phyloP scores from a whole-genome alignment of 2,888 invertebrate genomes.

The Ophion costatus region DNA sequence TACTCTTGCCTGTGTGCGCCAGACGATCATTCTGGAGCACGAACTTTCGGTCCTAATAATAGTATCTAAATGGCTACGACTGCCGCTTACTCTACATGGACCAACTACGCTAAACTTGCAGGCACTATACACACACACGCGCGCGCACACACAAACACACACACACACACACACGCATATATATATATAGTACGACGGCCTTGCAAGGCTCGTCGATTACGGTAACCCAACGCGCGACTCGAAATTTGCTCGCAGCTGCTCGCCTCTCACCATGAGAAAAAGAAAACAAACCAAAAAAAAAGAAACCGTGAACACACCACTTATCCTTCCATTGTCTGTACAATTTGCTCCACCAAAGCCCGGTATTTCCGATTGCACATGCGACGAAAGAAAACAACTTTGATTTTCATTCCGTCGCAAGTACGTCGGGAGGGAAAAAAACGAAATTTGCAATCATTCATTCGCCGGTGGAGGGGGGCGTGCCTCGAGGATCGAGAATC shows the following conservation, averaged over 20 bases:
- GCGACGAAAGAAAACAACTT: too few relatives aligned
- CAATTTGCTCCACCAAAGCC: not conserved
- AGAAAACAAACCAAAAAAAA: not conserved
- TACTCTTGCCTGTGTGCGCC: slow-evolving; percentile 27
- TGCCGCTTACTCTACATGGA: slow-evolving; percentile 34
- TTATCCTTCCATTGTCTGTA: not conserved
- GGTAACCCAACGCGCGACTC: slow-evolving; percentile 43
- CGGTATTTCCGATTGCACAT: too few relatives aligned
- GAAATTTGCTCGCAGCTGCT: not conserved
- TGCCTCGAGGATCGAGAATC: not conserved
- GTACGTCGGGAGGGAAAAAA: too few relatives aligned
- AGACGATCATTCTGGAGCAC: slow-evolving; percentile 64
- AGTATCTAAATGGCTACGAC: slow-evolving; percentile 43
- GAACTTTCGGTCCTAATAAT: slow-evolving; percentile 65
- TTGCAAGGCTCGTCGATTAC: slow-evolving; percentile 60
- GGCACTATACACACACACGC: slow-evolving; percentile 2
- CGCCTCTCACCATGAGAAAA: not conserved
- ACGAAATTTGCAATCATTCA: not conserved
- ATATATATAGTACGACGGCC: slow-evolving; percentile 64
- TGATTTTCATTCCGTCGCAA: too few relatives aligned
- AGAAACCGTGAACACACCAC: not conserved
- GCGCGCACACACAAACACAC: too few relatives aligned
- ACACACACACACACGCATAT: too few relatives aligned
- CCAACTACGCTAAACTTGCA: not conserved
- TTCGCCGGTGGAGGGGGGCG: not conserved